Evolutionary conservation across 2,888 invertebrate species (phyloP).

Genomic region (Cordylochernes scorpioides): DNA sequence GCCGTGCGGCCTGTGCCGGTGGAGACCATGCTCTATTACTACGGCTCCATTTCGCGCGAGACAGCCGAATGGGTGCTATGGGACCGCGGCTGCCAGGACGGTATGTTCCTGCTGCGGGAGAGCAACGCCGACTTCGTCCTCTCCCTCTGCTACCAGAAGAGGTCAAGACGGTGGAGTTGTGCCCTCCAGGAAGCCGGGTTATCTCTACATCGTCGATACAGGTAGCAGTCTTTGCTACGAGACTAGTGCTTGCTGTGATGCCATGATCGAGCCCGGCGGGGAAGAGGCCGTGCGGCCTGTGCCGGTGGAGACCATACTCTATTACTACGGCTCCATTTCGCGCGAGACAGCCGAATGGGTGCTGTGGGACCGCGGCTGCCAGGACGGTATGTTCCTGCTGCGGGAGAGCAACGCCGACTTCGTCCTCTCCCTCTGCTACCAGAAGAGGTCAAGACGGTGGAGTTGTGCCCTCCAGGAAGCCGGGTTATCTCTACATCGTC

Average conservation of each 20-base stretch:
- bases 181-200: no score
- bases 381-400: constrained; percentile 16
- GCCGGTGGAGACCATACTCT: constrained; percentile 12
- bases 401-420: constrained; percentile 15
- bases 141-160: constrained; percentile 16
- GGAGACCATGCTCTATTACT: constrained; percentile 14
- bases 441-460: no score
- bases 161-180: no score
- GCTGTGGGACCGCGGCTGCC: constrained; percentile 16
- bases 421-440: constrained; percentile 16
- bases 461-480: no score
- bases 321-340: constrained; percentile 16
- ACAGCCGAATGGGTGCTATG: constrained; percentile 17
- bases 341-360: constrained; percentile 17
- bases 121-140: constrained; percentile 16
- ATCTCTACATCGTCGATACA: no score
- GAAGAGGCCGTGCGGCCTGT: no score
- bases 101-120: constrained; percentile 16
- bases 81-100: constrained; percentile 16
- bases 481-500: no score
- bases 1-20: constrained; percentile 11
- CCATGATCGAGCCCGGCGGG: no score
- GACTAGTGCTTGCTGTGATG: no score
- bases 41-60: constrained; percentile 16
- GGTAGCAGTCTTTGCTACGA: no score